A percentile compares a stretch with the other conserved stretches of the same genome.
phyloP scores from a whole-genome alignment of 2,888 invertebrate species.

The Xylota segnis region DNA sequence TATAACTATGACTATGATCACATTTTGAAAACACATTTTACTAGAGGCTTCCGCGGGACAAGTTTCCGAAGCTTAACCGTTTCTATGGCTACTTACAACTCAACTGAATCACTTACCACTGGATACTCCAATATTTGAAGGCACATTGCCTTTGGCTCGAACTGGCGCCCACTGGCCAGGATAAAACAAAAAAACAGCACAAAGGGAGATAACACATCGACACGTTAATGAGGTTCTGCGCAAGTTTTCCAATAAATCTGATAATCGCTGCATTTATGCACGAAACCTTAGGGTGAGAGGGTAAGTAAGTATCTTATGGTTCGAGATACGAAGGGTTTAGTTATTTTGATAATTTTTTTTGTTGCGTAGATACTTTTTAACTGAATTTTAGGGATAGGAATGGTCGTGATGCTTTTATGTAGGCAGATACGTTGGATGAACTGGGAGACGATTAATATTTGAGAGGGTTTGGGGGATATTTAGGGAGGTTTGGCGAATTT shows the following conservation, averaged over 20 bases:
- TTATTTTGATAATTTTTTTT: too few species aligned
- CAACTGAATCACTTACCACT: conserved; percentile 46
- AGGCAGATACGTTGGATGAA: too few species aligned
- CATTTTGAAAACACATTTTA: conserved; percentile 58
- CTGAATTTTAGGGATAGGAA: neutral
- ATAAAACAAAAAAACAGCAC: neutral
- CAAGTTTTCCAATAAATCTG: conserved; percentile 52
- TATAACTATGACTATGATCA: conserved; percentile 25
- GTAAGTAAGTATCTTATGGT: conserved; percentile 5
- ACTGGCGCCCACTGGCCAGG: conserved; percentile 36
- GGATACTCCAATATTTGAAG: conserved; percentile 40
- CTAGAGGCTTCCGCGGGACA: neutral
- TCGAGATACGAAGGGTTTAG: neutral
- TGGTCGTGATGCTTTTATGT: neutral
- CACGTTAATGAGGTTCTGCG: conserved; percentile 55
- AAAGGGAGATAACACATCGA: conserved; percentile 11
- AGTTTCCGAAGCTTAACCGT: conserved; percentile 45
- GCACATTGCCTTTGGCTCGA: conserved; percentile 8
- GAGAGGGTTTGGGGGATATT: too few species aligned
- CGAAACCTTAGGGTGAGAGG: neutral
- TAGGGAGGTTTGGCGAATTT: too few species aligned
- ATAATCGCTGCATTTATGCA: conserved; percentile 20
- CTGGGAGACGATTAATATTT: too few species aligned
- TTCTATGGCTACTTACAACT: conserved; percentile 42
- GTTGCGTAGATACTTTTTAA: neutral